These are phyloP conservation scores for Saturnia pavonia DNA, from an alignment of 2,888 invertebrate species.

Conservation along the genomic window DNA sequence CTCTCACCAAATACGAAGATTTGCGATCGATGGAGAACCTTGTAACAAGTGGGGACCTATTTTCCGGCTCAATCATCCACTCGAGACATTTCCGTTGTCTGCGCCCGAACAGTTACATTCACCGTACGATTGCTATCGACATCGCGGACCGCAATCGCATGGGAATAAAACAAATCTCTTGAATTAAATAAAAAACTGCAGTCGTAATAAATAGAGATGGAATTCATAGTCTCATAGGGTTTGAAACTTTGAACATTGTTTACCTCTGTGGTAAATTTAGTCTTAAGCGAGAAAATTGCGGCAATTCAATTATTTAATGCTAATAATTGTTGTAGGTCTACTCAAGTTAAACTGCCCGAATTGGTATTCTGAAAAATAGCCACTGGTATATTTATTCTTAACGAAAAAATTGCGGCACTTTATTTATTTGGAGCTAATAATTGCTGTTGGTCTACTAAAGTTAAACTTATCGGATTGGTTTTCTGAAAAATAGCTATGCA, in stretches of 20 bases:
- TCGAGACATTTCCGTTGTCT: conserved; percentile 75
- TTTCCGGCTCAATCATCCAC: conserved; percentile 76
- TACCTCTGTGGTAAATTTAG: not conserved
- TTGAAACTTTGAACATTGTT: not conserved
- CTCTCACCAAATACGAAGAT: conserved; percentile 31
- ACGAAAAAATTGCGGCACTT: no score
- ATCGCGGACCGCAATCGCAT: conserved; percentile 23
- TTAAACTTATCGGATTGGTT: not conserved
- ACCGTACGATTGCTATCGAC: conserved; percentile 27
- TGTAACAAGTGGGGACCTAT: conserved; percentile 55
- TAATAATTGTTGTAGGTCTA: no score
- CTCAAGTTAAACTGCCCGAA: no score
- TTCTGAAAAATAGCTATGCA: not conserved
- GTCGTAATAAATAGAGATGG: not conserved
- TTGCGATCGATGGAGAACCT: conserved; percentile 37
- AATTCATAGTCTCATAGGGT: not conserved
- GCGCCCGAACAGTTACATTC: conserved; percentile 44
- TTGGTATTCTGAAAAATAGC: no score
- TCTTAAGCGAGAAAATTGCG: not conserved
- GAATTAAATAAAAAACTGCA: not conserved
- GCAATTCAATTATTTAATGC: no score
- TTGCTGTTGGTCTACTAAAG: not conserved
- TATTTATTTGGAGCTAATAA: no score
- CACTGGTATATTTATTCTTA: no score
- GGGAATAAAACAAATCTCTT: conserved; percentile 16